Base-by-base conservation (phyloP, 2,797 vertebrate species). In the Spinibarbus caldwelli region DNA sequence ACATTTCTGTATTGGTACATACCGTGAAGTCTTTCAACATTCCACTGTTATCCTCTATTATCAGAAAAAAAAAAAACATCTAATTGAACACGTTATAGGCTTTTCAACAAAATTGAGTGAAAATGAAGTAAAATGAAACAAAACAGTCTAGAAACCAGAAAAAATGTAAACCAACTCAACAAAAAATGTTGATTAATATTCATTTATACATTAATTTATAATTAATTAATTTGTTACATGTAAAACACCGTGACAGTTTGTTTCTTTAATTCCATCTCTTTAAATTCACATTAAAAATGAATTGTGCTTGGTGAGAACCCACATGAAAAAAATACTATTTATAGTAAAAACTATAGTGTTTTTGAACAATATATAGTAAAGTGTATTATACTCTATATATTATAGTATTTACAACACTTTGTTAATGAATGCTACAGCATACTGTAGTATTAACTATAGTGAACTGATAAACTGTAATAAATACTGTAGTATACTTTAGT, bases 11-110 rank as follows among this genome's bases (percentile, higher is more conserved):
- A 31, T 52, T 26, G 67, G 23, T 71, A 21, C n/a, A 73, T 73
- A 73, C 57, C 2, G 2, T 59, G n/a, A 45, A 31, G 5, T 47
- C 4, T 47, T 73, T 31, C 38, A 71, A 17, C n/a, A 17, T 45
- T 72, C 1, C 0, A 72, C 2, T n/a, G 12, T 41, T 71, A 23
- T 43, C 6, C 6, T 29, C 26, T 21, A 19, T 47, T 11, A 31
- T 21, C 29, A 75, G 6, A 6, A 0, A 3, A 11, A 12, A 75
- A 3, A 6, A 0, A 3, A 11, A 12, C 4, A 2, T 2, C 29
- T 21, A 5, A 34, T 21, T 52, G 17, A 52, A 31, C 10, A 34
- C 7, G 0, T 47, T 45, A n/a, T 43, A 72, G 14, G 41, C n/a
- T 17, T 72, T 72, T 9, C 41, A 29, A 4, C 26, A 0, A 26